Evolutionary conservation across 2,113 vertebrate species (phyloP).

Genomic region (Brachirus orientalis): DNA sequence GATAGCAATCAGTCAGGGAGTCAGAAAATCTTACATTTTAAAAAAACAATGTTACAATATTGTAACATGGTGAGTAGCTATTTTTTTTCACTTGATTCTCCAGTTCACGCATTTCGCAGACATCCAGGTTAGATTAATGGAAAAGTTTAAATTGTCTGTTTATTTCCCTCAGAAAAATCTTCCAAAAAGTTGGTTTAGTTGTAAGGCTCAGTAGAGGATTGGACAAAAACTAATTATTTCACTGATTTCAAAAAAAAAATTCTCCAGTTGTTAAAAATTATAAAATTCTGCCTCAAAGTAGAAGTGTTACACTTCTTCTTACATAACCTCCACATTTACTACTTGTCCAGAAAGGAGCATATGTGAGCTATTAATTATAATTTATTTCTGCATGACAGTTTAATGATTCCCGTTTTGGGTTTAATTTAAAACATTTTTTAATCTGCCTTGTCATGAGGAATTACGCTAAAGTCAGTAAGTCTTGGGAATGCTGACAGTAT

Average conservation of each 20-base stretch:
- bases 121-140: no score
- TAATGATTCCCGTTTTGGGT: conserved; percentile 21
- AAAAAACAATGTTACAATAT: no score
- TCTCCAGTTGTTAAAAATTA: background rate
- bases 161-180: no score
- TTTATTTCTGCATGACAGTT: background rate
- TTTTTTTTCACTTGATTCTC: no score
- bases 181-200: no score
- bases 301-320: background rate
- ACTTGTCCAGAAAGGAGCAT: background rate
- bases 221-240: no score
- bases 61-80: no score
- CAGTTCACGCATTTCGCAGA: no score
- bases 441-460: conserved; percentile 29
- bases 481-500: conserved; percentile 21
- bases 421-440: background rate
- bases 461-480: conserved; percentile 24
- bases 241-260: background rate
- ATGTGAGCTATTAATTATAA: background rate
- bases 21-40: no score
- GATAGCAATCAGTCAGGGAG: no score
- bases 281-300: background rate
- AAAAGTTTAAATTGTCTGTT: no score
- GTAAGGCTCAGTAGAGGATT: no score
- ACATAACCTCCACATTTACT: background rate